Percentiles rank a stretch among this genome's conserved stretches.
phyloP scores from a whole-genome alignment of 2,797 vertebrate species.

The Centropyge bicolor region DNA sequence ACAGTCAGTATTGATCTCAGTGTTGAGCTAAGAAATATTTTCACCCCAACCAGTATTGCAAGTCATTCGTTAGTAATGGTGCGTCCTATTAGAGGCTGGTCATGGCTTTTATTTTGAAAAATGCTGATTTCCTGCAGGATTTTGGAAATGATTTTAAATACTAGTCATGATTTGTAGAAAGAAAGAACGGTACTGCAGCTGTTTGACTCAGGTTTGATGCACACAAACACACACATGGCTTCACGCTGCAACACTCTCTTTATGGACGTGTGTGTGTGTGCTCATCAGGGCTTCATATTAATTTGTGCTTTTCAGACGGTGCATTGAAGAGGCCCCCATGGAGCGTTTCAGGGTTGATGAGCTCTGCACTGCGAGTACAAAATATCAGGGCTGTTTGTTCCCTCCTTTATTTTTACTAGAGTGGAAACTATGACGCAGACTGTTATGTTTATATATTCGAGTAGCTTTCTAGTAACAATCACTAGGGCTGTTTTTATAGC shows the following conservation, averaged over 20 bases:
- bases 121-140: background rate
- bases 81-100: background rate
- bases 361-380: background rate
- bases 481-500: background rate
- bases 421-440: background rate
- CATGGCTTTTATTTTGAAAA: slow-evolving; percentile 15
- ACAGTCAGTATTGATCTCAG: slow-evolving; percentile 18
- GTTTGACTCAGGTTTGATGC: slow-evolving; percentile 60
- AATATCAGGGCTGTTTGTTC: slow-evolving; percentile 31
- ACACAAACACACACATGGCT: slow-evolving; percentile 23
- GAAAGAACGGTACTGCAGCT: slow-evolving; percentile 35
- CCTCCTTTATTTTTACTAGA: background rate
- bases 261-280: background rate
- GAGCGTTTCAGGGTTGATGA: background rate
- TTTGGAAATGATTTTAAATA: background rate
- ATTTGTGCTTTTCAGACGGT: slow-evolving; percentile 38
- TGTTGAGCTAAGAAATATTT: background rate
- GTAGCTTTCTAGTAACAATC: background rate
- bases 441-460: background rate
- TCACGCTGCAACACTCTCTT: slow-evolving; percentile 1
- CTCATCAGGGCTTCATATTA: slow-evolving; percentile 9
- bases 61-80: background rate
- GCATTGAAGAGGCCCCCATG: background rate
- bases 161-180: background rate
- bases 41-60: background rate